A percentile compares a stretch with the other conserved stretches of the same genome.
phyloP scores from a whole-genome alignment of 2,888 invertebrate species.

The Uloborus plumipes region DNA sequence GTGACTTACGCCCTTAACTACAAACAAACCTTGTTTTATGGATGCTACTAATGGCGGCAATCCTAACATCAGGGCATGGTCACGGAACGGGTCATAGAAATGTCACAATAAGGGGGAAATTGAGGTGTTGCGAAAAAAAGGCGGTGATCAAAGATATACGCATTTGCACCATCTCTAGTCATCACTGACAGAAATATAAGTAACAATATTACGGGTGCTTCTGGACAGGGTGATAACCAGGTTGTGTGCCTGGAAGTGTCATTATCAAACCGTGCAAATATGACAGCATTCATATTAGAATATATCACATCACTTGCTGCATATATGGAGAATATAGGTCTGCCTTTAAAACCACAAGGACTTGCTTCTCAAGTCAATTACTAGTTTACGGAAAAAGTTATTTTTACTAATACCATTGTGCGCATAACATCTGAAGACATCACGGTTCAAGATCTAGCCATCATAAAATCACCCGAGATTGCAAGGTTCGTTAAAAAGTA shows the following conservation, averaged over 20 bases:
- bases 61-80: not conserved
- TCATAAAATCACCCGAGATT: no score
- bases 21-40: not conserved
- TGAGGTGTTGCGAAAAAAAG: not conserved
- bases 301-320: not conserved
- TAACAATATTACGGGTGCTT: not conserved
- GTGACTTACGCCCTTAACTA: not conserved
- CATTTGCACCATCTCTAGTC: not conserved
- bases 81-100: not conserved
- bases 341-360: not conserved
- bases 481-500: no score
- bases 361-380: not conserved
- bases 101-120: not conserved
- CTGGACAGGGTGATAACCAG: constrained; percentile 1
- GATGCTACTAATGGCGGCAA: not conserved
- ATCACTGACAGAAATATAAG: not conserved
- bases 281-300: not conserved
- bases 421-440: no score
- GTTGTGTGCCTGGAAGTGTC: not conserved
- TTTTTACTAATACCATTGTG: not conserved
- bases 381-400: not conserved
- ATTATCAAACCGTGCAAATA: not conserved
- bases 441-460: no score
- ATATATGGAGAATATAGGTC: not conserved
- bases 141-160: not conserved